These are phyloP conservation scores for Trichogramma dendrolimi DNA, from an alignment of 2,888 invertebrate genomes.

Conservation along the genomic window DNA sequence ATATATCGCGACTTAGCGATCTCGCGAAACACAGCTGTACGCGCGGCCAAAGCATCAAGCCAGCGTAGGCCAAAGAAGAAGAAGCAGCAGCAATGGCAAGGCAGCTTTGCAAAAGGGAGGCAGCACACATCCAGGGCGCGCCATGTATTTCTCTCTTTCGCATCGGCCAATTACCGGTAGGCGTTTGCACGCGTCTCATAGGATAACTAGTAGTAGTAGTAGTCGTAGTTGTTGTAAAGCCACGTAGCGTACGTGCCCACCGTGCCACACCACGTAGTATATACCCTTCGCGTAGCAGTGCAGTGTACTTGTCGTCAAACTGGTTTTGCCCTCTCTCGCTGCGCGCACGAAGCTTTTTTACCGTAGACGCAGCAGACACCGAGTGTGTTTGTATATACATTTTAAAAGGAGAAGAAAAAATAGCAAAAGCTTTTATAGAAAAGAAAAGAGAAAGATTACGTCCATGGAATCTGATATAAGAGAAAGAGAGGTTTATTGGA, in stretches of 20 bases:
- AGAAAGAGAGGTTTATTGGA: conserved; percentile 26
- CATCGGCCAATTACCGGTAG: conserved; percentile 34
- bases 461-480: neutral
- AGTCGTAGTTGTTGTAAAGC: neutral
- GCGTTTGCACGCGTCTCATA: conserved; percentile 19
- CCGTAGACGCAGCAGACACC: conserved; percentile 8
- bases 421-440: neutral
- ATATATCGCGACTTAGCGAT: neutral
- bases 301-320: conserved; percentile 43
- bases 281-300: conserved; percentile 20
- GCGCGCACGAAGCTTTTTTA: conserved; percentile 16
- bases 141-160: conserved; percentile 14
- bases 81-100: conserved; percentile 1
- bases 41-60: neutral
- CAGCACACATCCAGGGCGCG: conserved; percentile 1
- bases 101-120: neutral
- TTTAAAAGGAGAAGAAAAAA: neutral
- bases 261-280: no score
- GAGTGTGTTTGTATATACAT: no score
- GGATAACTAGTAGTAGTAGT: conserved; percentile 9
- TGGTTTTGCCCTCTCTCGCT: conserved; percentile 36
- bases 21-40: neutral
- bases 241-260: no score
- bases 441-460: no score
- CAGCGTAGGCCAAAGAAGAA: neutral